These are phyloP conservation scores for Probosciger aterrimus DNA, from an alignment of 2,113 vertebrate species.

Conservation along the genomic window DNA sequence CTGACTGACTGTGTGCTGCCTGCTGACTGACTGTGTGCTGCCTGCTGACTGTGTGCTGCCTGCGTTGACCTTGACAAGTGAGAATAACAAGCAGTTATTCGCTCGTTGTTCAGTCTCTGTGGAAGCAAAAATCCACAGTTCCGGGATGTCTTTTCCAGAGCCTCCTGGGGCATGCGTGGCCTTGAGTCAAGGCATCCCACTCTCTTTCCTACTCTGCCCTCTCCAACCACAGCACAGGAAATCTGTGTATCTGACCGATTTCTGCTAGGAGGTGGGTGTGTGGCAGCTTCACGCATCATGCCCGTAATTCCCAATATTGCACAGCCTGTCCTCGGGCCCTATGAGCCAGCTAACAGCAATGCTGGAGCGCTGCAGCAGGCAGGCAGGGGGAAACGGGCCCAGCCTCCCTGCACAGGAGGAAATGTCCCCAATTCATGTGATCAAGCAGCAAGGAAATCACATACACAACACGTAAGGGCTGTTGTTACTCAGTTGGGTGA, in stretches of 20 bases:
- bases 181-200: fast-evolving
- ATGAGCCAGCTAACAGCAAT: fast-evolving
- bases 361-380: not conserved
- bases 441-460: fast-evolving
- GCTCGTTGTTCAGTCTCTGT: fast-evolving
- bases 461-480: fast-evolving
- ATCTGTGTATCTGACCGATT: fast-evolving
- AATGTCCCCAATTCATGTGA: fast-evolving
- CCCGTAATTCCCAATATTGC: fast-evolving
- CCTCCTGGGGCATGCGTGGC: fast-evolving
- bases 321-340: fast-evolving
- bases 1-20: no score
- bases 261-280: fast-evolving
- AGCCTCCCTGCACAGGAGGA: fast-evolving
- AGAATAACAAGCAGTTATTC: fast-evolving
- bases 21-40: no score
- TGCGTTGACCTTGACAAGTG: fast-evolving
- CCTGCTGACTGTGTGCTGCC: no score
- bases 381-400: fast-evolving
- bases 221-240: fast-evolving
- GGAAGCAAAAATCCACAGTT: fast-evolving
- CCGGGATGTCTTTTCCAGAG: not conserved
- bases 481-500: fast-evolving
- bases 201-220: fast-evolving
- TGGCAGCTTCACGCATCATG: fast-evolving